Base-by-base conservation (phyloP, 2,888 invertebrate genomes). In the Crematogaster levior region DNA sequence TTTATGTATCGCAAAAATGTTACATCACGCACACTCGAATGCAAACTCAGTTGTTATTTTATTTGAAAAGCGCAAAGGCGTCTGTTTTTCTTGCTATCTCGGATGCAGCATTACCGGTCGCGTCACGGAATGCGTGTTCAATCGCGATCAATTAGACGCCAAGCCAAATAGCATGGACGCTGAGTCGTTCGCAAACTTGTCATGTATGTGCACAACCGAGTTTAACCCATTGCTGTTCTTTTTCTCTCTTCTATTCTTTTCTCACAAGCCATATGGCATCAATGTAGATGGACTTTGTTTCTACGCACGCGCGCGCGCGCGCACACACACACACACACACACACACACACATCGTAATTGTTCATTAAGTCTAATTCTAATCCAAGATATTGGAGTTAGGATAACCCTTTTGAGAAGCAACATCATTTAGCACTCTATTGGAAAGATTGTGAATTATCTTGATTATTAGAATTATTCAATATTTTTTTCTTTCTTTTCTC, bases 331-430 rank as follows among this genome's bases (percentile, higher is more conserved):
- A 58, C 77, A 53, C 73, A 24, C 21, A 18, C 30, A 18, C 66
- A 51, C 10, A 66, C 18, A 43, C 53, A 58, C 77, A 53, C 73
- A 24, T 85, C 85, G 84, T 88, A 91, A 91, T 92, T 90, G 90
- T 92, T 89, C 88, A 86, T 91, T 90, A 91, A 91, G 89, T 89
- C 89, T 89, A 88, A 92, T 91, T 92, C 85, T 84, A 86, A 82
- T 56, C 82, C 77, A 83, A 70, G 80, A 82, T 88, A 81, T 75
- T 34, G 53, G 5, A 51, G 48, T 15, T 34, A 18, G 53, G 63
- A 65, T 30, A 21, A 53, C 7, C 43, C 40, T 58, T 34, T 34
- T 48, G 37, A 60, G 60, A 48, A 46, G n/a, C 58, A 60, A 9
- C 46, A 5, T 7, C 48, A 58, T 72, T 79, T 58, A 24, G 37